Conservation (phyloP, 2,113 vertebrate genomes). For the Callithrix jacchus region DNA sequence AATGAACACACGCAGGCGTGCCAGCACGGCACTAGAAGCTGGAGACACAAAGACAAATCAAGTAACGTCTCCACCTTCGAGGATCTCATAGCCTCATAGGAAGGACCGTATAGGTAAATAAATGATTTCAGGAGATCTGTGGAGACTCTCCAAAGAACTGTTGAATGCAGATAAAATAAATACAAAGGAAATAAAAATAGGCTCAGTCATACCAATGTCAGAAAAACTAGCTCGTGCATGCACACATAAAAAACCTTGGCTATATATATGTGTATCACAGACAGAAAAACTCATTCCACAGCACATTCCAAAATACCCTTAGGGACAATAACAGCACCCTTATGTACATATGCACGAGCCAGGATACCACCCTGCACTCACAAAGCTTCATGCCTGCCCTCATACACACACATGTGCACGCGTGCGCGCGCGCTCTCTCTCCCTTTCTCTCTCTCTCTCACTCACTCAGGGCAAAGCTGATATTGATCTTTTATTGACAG, state of each 20-base stretch:
- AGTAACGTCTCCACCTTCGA: too few species aligned
- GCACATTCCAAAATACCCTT: not conserved
- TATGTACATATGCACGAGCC: not conserved
- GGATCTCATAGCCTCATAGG: not conserved
- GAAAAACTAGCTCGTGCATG: not conserved
- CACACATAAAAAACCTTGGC: not conserved
- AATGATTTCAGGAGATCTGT: not conserved
- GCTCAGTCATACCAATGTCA: not conserved
- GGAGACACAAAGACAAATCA: not conserved
- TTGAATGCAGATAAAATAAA: not conserved
- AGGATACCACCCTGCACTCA: not conserved
- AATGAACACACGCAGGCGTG: fast-evolving
- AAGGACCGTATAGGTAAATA: not conserved
- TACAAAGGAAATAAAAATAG: not conserved
- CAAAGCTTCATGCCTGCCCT: not conserved
- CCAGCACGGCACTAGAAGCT: not conserved
- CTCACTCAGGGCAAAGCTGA: not conserved
- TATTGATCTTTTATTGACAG: not conserved
- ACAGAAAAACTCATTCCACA: too few species aligned
- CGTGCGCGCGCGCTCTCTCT: too few species aligned
- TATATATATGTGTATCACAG: not conserved
- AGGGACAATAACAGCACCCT: not conserved
- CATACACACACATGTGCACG: fast-evolving
- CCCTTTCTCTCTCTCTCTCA: fast-evolving
- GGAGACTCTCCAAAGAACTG: not conserved